Evolutionary conservation across 1,140 invertebrate species (phyloP), one percentile per base, ranked within the genome.

Genomic region (Dreissena polymorpha): DNA sequence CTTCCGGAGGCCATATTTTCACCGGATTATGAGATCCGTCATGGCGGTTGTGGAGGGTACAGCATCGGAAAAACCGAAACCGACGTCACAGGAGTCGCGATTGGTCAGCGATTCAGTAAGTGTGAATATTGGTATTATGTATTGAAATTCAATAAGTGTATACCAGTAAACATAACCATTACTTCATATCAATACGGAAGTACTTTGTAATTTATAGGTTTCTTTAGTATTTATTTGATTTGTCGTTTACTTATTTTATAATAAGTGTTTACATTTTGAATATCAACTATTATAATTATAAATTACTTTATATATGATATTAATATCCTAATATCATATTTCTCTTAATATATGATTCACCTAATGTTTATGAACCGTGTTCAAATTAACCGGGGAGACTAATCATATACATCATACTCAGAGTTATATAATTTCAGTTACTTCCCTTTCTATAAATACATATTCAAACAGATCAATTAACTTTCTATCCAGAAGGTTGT

Each of bases 31-130:
- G 73, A 76, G 21, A 76, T 76, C 53, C 73, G 60, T 49, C 21
- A 60, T 3, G 73, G 73, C n/a, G 73, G 73, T 29, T 76, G 73
- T 50, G 73, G 73, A n/a, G 73, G 73, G 39, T 76, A 76, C 57
- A 60, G 21, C 21, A 60, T 60, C 57, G 10, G 57, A 18, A n/a
- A n/a, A 60, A 60, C 16, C 21, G 21, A 60, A 60, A 18, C 3
- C 21, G 57, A 60, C 57, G 57, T 60, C 16, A 60, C 16, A 60
- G 57, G 57, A 3, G 57, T 60, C 16, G 10, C 57, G 3, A 23
- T 23, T 60, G 57, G 57, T 18, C 21, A n/a, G 16, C 16, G 57
- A 60, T 60, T 60, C 57, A 60, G 39, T 39, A 39, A 39, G 39
- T 39, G 27, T 76, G 16, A 64, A 50, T 65, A 65, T 76, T 67